Evolutionary conservation across 2,113 vertebrate genomes (phyloP).

Genomic region (Serinus canaria): DNA sequence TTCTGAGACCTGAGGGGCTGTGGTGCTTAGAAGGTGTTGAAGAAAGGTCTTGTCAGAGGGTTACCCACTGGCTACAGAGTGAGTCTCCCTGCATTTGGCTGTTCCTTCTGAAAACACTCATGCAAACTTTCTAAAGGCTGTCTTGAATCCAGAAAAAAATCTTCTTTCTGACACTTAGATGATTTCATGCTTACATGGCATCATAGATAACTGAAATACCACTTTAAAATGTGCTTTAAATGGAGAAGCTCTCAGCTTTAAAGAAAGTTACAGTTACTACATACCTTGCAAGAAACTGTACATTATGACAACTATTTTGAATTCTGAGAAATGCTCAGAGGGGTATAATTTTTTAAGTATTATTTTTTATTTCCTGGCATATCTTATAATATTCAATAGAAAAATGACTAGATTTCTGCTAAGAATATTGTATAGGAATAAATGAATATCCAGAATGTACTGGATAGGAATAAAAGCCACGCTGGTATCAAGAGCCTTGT

Average conservation of each 20-base stretch:
- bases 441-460: background rate
- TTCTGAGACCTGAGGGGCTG: background rate
- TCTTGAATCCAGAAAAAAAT: background rate
- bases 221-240: background rate
- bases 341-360: background rate
- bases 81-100: background rate
- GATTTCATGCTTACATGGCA: background rate
- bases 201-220: background rate
- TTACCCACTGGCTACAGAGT: background rate
- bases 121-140: background rate
- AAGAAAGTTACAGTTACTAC: background rate
- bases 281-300: background rate
- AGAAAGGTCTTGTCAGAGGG: background rate
- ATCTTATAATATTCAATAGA: background rate
- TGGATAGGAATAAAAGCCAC: background rate
- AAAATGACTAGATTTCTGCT: background rate
- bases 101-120: background rate
- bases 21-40: background rate
- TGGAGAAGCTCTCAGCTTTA: background rate
- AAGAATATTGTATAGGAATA: background rate
- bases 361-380: background rate
- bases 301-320: background rate
- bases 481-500: background rate
- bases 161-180: background rate
- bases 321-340: background rate